Base-by-base conservation (phyloP, 2,888 invertebrate genomes). In the Sphinx pinastri region DNA sequence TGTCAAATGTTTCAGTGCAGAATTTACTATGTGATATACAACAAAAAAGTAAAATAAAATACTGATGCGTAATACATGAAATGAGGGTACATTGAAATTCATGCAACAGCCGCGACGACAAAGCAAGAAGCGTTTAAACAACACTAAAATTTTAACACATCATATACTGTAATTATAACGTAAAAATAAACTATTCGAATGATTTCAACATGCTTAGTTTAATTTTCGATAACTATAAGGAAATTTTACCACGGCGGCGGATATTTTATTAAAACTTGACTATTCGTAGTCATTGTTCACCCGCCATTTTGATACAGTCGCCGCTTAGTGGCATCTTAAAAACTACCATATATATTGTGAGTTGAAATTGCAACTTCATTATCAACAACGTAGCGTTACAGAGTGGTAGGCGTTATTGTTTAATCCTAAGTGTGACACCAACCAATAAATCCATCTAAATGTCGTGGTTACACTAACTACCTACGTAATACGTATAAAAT, bases 151-250 rank as follows among this genome's bases (percentile, higher is more conserved):
- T 79, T 81, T 81, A 84, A 84, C 83, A 83, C 80, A 84, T 85
- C 81, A 77, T 82, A 83, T 79, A 81, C 77, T 81, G 83, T 84
- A 81, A 81, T 45, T 8, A 63, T 88, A 92, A 92, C 91, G 89
- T 83, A 88, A 88, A 84, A 88, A 93, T 93, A 93, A 92, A 93
- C 92, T 93, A 91, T 93, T 92, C 86, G 86, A 93, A 91, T 87
- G 80, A 81, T 84, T 87, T 89, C 84, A 93, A 93, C 93, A 91
- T 87, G 87, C 85, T 88, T 89, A 90, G 82, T 86, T 83, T 81
- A 84, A 81, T 80, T 55, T 68, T 60, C 25, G 31, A 38, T 69
- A 69, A 69, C 69, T 63, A 63, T 25, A 54, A 31, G 54, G 63
- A 49, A 25, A 59, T 63, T 60, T 60, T 38, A 60, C 69, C 52